These are phyloP conservation scores for Drosophila longiperda DNA, from an alignment of 2,888 invertebrate genomes.

Conservation along the genomic window DNA sequence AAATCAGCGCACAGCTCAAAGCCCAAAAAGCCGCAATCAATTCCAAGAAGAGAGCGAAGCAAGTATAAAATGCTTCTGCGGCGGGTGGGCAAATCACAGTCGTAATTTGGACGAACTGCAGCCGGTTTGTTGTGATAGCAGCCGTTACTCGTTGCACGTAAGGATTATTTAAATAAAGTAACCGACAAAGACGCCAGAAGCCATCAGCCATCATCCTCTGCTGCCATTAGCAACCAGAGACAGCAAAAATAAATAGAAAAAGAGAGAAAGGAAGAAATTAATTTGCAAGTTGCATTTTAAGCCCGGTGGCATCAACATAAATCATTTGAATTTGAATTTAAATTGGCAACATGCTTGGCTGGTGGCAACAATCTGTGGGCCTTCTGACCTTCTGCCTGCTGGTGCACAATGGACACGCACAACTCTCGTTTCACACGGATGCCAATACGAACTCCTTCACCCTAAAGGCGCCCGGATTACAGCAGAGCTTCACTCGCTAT, in stretches of 20 bases:
- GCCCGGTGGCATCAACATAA: constrained; percentile 20
- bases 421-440: constrained; percentile 83
- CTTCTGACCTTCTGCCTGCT: constrained; percentile 40
- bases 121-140: constrained; percentile 22
- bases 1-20: background rate
- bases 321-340: constrained; percentile 13
- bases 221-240: constrained; percentile 1
- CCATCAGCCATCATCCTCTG: background rate
- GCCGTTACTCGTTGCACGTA: constrained; percentile 4
- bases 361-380: constrained; percentile 3
- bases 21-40: background rate
- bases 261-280: constrained; percentile 18
- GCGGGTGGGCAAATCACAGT: constrained; percentile 59
- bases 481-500: constrained; percentile 84
- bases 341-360: constrained; percentile 37
- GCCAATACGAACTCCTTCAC: constrained; percentile 83
- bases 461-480: constrained; percentile 83
- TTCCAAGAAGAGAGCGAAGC: constrained; percentile 9
- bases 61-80: constrained; percentile 59
- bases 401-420: constrained; percentile 67
- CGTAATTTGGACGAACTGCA: constrained; percentile 40
- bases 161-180: constrained; percentile 38
- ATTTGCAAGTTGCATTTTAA: constrained; percentile 47
- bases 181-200: background rate
- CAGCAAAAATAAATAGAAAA: too few relatives aligned